Evolutionary conservation across 2,888 invertebrate genomes (phyloP), one percentile per base, ranked within the genome.

Genomic region (Stegophylla sp.): DNA sequence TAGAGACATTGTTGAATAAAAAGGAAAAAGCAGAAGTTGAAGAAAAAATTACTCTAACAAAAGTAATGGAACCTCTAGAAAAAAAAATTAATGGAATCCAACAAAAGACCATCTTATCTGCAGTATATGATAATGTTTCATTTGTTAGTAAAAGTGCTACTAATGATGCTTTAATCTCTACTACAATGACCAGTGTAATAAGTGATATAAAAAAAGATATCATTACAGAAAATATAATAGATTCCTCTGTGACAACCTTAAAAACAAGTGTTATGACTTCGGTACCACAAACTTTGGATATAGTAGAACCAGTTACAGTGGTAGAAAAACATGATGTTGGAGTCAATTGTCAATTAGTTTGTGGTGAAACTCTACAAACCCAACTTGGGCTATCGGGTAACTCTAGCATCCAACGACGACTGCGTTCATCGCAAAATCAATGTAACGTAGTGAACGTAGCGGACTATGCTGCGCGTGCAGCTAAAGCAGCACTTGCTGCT

Each of bases 401-500:
- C 34, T 34, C 34, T 34, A 41, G 41, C 64, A 20, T 64, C 20
- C 28, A 12, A 72, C 1, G 4, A 45, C 17, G 3, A 3, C 13
- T n/a, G 41, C 17, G 13, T 7, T 10, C 17, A 10, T 28, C 9
- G 34, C 20, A 53, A 10, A 23, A 64, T 53, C 23, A 28, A n/a
- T 64, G 28, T 23, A 64, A n/a, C 9, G 1, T 28, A 7, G 26
- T 64, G 1, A 53, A 53, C 10, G 75, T 75, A 23, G 75, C 63
- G 12, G 75, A 20, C 23, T 64, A 51, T 64, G 75, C 75, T 53
- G 28, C 64, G 23, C 64, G 75, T 17, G 75, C 53, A 1, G 75
- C 64, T 0, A 41, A 64, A 41, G 34, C 64, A 9, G 75, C 64
- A 53, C 53, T 75, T 23, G 75, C 64, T n/a, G 64, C 64, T 12